Evolutionary conservation across 2,888 invertebrate genomes (phyloP).

Genomic region (Syritta pipiens): DNA sequence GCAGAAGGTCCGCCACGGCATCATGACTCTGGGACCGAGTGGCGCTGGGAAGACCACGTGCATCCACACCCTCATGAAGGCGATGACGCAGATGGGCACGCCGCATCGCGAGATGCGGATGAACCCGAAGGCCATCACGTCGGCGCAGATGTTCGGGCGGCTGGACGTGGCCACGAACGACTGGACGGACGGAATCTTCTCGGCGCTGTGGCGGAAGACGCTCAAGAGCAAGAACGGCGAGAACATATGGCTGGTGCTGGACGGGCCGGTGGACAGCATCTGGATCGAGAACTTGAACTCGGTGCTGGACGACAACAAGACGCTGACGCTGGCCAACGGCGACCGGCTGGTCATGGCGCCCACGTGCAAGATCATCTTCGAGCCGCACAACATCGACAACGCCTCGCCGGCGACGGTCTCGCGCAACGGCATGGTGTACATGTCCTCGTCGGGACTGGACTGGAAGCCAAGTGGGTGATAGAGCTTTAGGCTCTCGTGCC

Average conservation of each 20-base stretch:
- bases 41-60: slow-evolving; percentile 97
- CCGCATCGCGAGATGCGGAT: slow-evolving; percentile 96
- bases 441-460: slow-evolving; percentile 97
- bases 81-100: slow-evolving; percentile 91
- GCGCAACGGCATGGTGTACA: slow-evolving; percentile 95
- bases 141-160: slow-evolving; percentile 98
- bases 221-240: slow-evolving; percentile 93
- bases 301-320: slow-evolving; percentile 97
- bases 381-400: slow-evolving; percentile 98
- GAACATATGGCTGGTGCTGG: slow-evolving; percentile 95
- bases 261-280: slow-evolving; percentile 97
- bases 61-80: slow-evolving; percentile 91
- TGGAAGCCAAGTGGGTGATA: slow-evolving; percentile 88
- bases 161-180: slow-evolving; percentile 98
- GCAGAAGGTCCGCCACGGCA: slow-evolving; percentile 95
- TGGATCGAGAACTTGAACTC: slow-evolving; percentile 99
- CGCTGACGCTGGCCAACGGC: slow-evolving; percentile 95
- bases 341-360: slow-evolving; percentile 97
- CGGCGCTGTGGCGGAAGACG: slow-evolving; percentile 97
- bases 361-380: slow-evolving; percentile 96
- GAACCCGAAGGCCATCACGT: slow-evolving; percentile 99
- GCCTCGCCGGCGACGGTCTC: slow-evolving; percentile 98
- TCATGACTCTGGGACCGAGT: slow-evolving; percentile 96
- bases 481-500: no score
- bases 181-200: slow-evolving; percentile 99